Base-by-base conservation (phyloP, 2,888 invertebrate species). In the Heliconius ismenius region DNA sequence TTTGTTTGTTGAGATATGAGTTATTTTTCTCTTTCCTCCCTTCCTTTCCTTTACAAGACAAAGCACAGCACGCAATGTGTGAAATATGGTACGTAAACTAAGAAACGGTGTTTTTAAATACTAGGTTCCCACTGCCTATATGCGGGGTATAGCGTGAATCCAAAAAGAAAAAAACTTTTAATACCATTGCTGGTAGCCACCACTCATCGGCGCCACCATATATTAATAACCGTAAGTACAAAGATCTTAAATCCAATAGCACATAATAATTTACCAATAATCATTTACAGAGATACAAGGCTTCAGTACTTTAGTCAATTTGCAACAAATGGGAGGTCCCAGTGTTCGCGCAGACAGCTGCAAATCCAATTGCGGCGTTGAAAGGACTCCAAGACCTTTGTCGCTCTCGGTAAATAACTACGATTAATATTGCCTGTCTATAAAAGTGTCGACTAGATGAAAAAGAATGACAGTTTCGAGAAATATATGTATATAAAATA, bases 361-460 rank as follows among this genome's bases (percentile, higher is more conserved):
- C 67, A 76, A 78, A 78, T 78, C 73, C 78, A 76, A 78, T 78
- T 73, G 75, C 54, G 62, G 49, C 67, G 60, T 32, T 73, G 68
- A 72, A 65, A 73, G 75, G 70, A 70, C 58, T 69, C 74, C 74
- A 74, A 69, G 69, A 63, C 73, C 78, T 69, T 76, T 76, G 78
- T 78, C 75, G 58, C 63, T 65, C 73, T 77, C 68, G 58, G 75
- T 77, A 77, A 79, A 79, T 79, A 79, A 64, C 75, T 69, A 32
- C 32, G 32, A 9, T 32, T 32, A 77, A 77, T 79, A 79, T 79
- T 77, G 21, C 32, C 49, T 36, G 13, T 65, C 43, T 49, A 74
- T 73, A 63, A 63, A 73, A 73, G 70, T 70, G 70, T 58, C 32
- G n/a, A 70, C n/a, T n/a, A n/a, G 58, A 70, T 70, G 32, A 58